These are phyloP conservation scores for Paramormyrops kingsleyae DNA, from an alignment of 2,113 vertebrate genomes.

Conservation along the genomic window DNA sequence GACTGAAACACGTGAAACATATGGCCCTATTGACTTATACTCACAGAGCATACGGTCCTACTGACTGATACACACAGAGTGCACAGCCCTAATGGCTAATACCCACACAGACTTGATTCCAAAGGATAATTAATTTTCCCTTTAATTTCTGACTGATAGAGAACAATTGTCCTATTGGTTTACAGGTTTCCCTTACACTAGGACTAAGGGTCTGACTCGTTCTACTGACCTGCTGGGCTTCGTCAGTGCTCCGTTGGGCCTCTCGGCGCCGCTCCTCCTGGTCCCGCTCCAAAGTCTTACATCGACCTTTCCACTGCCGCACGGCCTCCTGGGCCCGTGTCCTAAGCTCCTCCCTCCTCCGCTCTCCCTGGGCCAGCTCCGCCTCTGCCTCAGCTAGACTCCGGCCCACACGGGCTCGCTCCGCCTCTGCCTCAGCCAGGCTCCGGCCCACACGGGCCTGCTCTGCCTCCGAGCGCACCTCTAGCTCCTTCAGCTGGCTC, in stretches of 20 bases:
- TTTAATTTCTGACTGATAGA: background rate
- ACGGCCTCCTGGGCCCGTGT: slow-evolving; percentile 77
- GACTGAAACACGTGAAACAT: no score
- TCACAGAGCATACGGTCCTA: background rate
- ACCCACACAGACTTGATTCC: background rate
- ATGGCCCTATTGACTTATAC: no score
- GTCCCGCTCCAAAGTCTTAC: slow-evolving; percentile 69
- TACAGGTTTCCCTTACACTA: background rate
- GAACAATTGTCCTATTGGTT: background rate
- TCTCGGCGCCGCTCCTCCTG: slow-evolving; percentile 64
- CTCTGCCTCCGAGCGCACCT: slow-evolving; percentile 64
- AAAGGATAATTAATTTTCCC: background rate
- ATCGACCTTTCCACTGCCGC: slow-evolving; percentile 79
- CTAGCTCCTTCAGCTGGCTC: slow-evolving; percentile 75
- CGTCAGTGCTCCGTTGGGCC: slow-evolving; percentile 52
- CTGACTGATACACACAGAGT: background rate
- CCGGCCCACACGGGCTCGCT: slow-evolving; percentile 45
- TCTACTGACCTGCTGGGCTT: slow-evolving; percentile 61
- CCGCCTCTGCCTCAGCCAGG: slow-evolving; percentile 64
- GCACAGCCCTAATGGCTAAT: background rate
- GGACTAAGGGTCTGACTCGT: background rate
- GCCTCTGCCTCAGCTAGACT: slow-evolving; percentile 66
- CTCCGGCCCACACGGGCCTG: slow-evolving; percentile 49
- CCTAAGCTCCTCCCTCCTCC: slow-evolving; percentile 76
- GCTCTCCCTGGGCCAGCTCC: slow-evolving; percentile 61